Percentiles rank a stretch among this genome's conserved stretches.
Conservation (phyloP, 2,113 vertebrate genomes). For the Talpa occidentalis region DNA sequence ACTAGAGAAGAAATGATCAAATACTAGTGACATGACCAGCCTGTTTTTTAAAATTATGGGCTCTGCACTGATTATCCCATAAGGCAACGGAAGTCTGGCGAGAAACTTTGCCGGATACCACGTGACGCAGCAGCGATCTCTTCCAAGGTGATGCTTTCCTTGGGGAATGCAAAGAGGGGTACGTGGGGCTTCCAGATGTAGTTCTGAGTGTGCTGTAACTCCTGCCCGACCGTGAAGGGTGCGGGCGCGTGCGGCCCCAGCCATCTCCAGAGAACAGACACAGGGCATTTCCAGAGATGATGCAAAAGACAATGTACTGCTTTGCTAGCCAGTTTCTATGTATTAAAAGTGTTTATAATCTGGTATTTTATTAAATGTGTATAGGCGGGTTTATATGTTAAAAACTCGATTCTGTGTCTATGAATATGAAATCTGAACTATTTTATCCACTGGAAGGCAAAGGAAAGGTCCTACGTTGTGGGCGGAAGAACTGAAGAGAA, state of each 20-base stretch:
- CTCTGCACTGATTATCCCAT: neutral
- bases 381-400: conserved; percentile 82
- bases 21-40: neutral
- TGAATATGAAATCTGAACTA: conserved; percentile 83
- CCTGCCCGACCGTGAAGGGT: neutral
- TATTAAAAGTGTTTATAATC: conserved; percentile 80
- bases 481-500: conserved; percentile 49
- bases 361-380: conserved; percentile 80
- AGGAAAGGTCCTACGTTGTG: conserved; percentile 77
- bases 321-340: conserved; percentile 83
- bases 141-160: neutral
- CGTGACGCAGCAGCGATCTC: neutral
- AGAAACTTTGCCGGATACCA: neutral
- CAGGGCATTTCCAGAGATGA: conserved; percentile 66
- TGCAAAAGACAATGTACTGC: conserved; percentile 64
- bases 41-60: fast-evolving
- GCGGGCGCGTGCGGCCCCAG: conserved; percentile 19
- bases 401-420: conserved; percentile 81
- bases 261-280: conserved; percentile 85
- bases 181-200: neutral
- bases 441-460: conserved; percentile 83
- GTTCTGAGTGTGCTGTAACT: neutral
- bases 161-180: neutral
- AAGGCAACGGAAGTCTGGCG: neutral
- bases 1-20: neutral